phyloP scores from a whole-genome alignment of 1,140 invertebrate genomes.

The Neotoxoptera formosana region DNA sequence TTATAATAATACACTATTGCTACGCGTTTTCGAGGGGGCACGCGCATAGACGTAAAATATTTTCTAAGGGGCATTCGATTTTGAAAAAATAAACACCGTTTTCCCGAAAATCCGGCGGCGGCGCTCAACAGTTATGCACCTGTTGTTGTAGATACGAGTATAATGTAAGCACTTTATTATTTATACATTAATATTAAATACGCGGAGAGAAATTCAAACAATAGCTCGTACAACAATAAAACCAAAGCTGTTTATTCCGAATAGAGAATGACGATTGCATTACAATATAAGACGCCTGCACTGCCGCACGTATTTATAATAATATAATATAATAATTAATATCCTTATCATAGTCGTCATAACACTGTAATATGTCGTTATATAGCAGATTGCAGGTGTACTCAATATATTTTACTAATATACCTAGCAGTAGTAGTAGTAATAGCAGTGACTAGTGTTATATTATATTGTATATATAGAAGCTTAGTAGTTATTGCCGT shows the following conservation, averaged over 20 bases:
- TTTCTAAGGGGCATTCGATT: neutral
- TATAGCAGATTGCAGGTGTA: neutral
- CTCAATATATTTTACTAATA: neutral
- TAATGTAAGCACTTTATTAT: neutral
- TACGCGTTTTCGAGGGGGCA: neutral
- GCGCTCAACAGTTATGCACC: neutral
- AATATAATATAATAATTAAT: neutral
- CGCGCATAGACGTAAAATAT: neutral
- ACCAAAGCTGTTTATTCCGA: neutral
- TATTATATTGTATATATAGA: neutral
- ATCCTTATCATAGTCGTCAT: neutral
- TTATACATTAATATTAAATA: neutral
- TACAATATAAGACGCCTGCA: neutral
- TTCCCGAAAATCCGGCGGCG: neutral
- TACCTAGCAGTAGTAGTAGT: neutral
- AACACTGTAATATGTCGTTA: conserved; percentile 2
- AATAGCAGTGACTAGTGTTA: neutral
- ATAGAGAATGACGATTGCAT: neutral
- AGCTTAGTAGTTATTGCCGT: neutral
- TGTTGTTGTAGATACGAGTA: neutral
- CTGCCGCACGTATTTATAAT: neutral
- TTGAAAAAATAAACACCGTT: neutral
- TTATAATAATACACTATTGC: neutral
- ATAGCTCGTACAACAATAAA: neutral
- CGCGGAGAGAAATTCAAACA: neutral